Conservation (phyloP, 1,140 invertebrate species). For the Drosophila parvula region DNA sequence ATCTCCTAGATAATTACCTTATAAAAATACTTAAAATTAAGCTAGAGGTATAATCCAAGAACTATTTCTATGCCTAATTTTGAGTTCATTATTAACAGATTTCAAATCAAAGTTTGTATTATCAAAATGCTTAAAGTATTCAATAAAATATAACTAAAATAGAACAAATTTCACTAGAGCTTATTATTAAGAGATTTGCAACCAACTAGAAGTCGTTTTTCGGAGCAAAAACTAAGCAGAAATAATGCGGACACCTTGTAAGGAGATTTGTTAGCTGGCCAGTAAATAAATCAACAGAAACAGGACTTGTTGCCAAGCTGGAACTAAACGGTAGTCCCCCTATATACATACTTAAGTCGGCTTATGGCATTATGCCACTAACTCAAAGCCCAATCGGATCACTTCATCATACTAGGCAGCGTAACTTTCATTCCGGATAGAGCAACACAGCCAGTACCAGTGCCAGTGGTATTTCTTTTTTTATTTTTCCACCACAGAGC, state of each 20-base stretch:
- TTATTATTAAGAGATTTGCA: neutral
- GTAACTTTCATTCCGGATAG: neutral
- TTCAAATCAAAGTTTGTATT: neutral
- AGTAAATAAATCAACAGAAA: neutral
- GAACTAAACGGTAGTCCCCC: neutral
- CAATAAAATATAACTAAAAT: too few species aligned
- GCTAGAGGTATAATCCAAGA: too few species aligned
- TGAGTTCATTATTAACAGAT: neutral
- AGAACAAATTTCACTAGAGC: neutral
- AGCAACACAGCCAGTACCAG: neutral
- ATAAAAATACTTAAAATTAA: too few species aligned
- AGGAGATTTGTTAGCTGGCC: neutral
- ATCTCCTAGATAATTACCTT: too few species aligned
- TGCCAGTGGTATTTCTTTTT: slow-evolving; percentile 6
- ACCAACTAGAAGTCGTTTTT: too few species aligned
- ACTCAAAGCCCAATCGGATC: slow-evolving; percentile 3
- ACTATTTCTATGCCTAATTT: neutral
- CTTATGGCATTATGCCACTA: slow-evolving; percentile 3
- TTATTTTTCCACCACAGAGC: slow-evolving; percentile 11
- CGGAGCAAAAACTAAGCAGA: neutral
- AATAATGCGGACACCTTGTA: neutral
- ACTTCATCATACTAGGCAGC: neutral
- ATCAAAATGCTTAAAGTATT: too few species aligned
- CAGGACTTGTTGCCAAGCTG: slow-evolving; percentile 1
- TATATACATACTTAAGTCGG: neutral